These are phyloP conservation scores for Pentalonia nigronervosa DNA, from an alignment of 1,140 invertebrate species.

Conservation along the genomic window DNA sequence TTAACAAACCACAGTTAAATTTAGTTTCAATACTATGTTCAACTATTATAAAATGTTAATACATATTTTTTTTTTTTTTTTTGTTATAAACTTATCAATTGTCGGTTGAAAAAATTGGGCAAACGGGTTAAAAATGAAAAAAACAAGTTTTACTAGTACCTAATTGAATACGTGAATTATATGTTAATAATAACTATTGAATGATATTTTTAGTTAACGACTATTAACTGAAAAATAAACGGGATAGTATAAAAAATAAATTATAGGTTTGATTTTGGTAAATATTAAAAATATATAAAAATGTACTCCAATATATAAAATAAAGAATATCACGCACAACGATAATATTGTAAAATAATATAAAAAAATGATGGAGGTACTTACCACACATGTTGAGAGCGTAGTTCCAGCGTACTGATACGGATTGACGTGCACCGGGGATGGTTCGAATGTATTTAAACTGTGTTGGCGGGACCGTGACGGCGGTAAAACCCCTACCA, in stretches of 20 bases:
- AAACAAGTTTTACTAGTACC: neutral
- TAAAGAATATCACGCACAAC: neutral
- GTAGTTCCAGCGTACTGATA: neutral
- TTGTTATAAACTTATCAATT: no score
- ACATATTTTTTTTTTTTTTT: no score
- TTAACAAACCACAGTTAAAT: neutral
- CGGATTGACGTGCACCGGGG: constrained; percentile 37
- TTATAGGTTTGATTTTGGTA: neutral
- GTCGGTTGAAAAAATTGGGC: no score
- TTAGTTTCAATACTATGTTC: neutral
- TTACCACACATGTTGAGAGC: constrained; percentile 44
- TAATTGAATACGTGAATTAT: neutral
- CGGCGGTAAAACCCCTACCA: constrained; percentile 36
- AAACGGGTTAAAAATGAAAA: no score
- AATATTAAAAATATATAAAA: neutral
- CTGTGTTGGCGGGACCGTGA: constrained; percentile 42
- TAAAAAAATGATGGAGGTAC: neutral
- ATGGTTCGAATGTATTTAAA: constrained; percentile 49
- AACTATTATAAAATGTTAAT: no score
- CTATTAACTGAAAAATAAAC: neutral
- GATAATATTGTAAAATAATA: neutral
- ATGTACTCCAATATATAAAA: neutral
- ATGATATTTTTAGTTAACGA: neutral
- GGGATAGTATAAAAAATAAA: no score
- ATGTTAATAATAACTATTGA: neutral